Evolutionary conservation across 2,888 invertebrate species (phyloP), one percentile per base, ranked within the genome.

Genomic region (Herminia tarsipennalis): DNA sequence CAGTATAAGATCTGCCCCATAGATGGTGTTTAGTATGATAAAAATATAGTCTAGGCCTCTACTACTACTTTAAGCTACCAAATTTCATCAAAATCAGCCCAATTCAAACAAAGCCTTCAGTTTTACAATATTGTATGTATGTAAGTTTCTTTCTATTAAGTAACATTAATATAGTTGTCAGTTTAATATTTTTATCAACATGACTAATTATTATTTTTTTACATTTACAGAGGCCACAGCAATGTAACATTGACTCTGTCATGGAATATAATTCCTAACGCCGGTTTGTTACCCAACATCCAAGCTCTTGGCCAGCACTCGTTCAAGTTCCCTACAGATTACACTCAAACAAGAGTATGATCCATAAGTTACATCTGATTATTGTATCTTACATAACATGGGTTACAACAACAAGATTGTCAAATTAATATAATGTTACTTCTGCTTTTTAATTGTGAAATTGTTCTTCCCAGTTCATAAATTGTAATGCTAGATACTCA

Each of bases 241-340:
- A 99, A 99, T 82, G 96, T 99, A 8, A 98, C 98, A 0, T 90
- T 99, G 45, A 96, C 96, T n/a, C 88, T 99, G 24, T 97, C 98
- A 0, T 99, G 98, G 98, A 99, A 99, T 87, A 97, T 99, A 50
- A 98, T 99, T 69, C 99, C 99, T 16, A 99, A 99, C 88, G 98
- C 99, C 56, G 99, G 99, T 27, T 93, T 98, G 41, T 89, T 99
- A 63, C 98, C 98, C 13, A 97, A 96, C 72, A 94, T 98, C 34
- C 94, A 94, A 75, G 95, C 97, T 1, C 89, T 94, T 46, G 98
- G 98, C 17, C 94, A 94, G 45, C 97, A 98, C 81, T 94, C 94
- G 18, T 98, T 99, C 84, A 94, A 95, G 83, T 99, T 99, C 86
- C 99, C 99, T 18, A 86, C 93, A 41, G 96, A 97, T 71, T 98